Conservation (phyloP, 2,797 vertebrate species). For the Molothrus ater region DNA sequence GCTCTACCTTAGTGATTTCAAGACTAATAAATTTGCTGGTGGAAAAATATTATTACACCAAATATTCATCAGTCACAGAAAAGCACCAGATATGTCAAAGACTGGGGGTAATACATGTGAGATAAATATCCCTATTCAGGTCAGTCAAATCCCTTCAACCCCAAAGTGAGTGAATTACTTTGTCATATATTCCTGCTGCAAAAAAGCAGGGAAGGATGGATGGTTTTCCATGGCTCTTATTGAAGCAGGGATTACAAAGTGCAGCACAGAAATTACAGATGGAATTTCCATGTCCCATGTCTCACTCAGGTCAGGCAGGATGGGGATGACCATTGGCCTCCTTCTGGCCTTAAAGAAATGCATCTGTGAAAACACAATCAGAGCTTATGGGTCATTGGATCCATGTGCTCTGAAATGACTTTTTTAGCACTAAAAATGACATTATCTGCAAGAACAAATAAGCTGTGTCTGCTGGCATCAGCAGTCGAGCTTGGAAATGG, state of each 20-base stretch:
- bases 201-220: neutral
- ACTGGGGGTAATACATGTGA: neutral
- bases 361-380: neutral
- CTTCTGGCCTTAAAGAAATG: neutral
- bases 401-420: neutral
- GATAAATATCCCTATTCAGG: neutral
- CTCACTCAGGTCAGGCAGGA: neutral
- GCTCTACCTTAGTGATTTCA: neutral
- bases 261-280: neutral
- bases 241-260: neutral
- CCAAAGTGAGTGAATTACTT: neutral
- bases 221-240: neutral
- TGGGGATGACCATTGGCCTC: neutral
- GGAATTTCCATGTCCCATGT: neutral
- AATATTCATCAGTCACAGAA: slow-evolving; percentile 15
- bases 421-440: slow-evolving; percentile 17
- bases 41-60: neutral
- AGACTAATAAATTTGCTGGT: neutral
- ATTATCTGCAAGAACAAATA: slow-evolving; percentile 28
- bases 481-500: neutral
- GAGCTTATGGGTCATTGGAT: neutral
- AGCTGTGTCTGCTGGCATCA: neutral
- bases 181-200: neutral
- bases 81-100: neutral
- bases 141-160: neutral